These are phyloP conservation scores for Acronicta alni DNA, from an alignment of 2,888 invertebrate species.

Conservation along the genomic window DNA sequence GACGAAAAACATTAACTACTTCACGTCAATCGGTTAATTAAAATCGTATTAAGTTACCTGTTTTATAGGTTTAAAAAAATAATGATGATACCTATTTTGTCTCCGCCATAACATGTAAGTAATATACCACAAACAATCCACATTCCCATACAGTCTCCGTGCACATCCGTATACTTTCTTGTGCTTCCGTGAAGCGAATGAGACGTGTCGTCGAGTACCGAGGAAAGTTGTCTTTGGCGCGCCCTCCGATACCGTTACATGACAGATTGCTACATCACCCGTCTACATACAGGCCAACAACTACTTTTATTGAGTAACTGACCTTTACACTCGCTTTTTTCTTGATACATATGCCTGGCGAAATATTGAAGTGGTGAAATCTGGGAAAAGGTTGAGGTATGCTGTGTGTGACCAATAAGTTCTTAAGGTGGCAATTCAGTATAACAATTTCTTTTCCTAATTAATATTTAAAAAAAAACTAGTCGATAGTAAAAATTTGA, in stretches of 20 bases:
- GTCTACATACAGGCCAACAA: conserved; percentile 46
- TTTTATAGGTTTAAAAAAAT: conserved; percentile 2
- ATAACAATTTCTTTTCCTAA: too few species aligned
- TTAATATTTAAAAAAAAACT: too few species aligned
- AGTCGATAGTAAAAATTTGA: too few species aligned
- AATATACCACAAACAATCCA: conserved; percentile 52
- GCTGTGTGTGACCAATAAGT: neutral
- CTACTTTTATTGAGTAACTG: conserved; percentile 69
- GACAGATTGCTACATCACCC: conserved; percentile 65
- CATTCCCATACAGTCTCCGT: conserved; percentile 55
- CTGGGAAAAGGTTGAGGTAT: conserved; percentile 12
- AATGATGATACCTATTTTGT: conserved; percentile 15
- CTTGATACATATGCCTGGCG: conserved; percentile 48
- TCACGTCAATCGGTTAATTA: conserved; percentile 34
- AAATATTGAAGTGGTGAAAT: conserved; percentile 40
- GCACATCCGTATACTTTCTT: conserved; percentile 63
- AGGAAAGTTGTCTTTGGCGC: conserved; percentile 75
- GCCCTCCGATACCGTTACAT: conserved; percentile 68
- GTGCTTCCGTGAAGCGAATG: conserved; percentile 66
- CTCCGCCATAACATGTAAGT: conserved; percentile 19
- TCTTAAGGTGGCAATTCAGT: neutral
- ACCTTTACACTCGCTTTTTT: conserved; percentile 70
- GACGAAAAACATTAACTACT: conserved; percentile 3
- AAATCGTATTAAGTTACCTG: conserved; percentile 22
- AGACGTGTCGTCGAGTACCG: conserved; percentile 55